phyloP scores from a whole-genome alignment of 2,797 vertebrate species.

The Mormyrus hasselquistii region DNA sequence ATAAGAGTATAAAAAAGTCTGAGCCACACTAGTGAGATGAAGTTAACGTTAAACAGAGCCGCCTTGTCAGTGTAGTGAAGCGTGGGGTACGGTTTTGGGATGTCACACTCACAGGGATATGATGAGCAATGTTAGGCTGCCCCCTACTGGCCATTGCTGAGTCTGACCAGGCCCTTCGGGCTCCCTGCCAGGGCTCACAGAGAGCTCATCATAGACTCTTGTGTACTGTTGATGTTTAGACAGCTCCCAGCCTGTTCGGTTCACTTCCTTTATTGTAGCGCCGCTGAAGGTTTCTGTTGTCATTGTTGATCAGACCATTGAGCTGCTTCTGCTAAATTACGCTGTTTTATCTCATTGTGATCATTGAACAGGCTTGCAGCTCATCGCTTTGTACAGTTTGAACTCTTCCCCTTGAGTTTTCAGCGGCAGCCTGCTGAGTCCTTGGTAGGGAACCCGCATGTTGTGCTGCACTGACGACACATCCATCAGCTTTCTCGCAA shows the following conservation, averaged over 20 bases:
- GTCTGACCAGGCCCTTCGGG: not conserved
- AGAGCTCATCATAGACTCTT: not conserved
- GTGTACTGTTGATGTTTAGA: not conserved
- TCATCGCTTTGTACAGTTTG: not conserved
- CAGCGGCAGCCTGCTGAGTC: not conserved
- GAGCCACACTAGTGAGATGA: not conserved
- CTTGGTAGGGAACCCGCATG: not conserved
- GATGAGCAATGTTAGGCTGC: not conserved
- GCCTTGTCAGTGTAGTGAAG: not conserved
- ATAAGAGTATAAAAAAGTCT: not conserved
- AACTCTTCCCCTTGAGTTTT: not conserved
- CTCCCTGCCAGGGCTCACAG: not conserved
- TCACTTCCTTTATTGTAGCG: not conserved
- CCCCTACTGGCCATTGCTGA: not conserved
- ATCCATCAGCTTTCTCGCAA: not conserved
- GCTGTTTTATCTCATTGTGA: not conserved
- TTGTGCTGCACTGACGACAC: not conserved
- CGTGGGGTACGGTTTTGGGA: not conserved
- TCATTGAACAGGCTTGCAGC: not conserved
- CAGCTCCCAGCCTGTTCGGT: not conserved
- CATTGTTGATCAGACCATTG: not conserved
- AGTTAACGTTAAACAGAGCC: not conserved
- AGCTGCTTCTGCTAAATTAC: conserved; percentile 7
- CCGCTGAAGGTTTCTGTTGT: not conserved
- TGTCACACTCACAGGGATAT: not conserved